A percentile compares a stretch with the other conserved stretches of the same genome.
Conservation (phyloP, 2,888 invertebrate genomes). For the Notocelia uddmanniana region DNA sequence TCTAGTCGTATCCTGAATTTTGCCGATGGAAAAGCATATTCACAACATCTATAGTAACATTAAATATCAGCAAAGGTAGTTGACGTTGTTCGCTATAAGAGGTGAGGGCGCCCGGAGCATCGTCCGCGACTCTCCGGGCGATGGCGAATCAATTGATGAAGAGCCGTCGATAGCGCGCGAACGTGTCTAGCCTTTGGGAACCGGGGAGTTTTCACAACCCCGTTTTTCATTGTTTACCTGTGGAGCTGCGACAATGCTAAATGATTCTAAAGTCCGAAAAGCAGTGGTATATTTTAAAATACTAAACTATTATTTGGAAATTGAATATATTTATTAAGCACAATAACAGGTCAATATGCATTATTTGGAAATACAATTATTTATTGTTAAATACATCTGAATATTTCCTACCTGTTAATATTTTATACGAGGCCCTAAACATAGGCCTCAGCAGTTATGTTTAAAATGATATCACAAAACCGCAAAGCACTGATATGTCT, state of each 20-base stretch:
- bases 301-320: too few relatives aligned
- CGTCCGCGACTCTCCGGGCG: slow-evolving; percentile 50
- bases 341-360: too few relatives aligned
- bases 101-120: slow-evolving; percentile 44
- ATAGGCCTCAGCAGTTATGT: too few relatives aligned
- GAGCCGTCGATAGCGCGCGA: slow-evolving; percentile 70
- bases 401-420: too few relatives aligned
- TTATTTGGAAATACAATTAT: too few relatives aligned
- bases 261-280: not conserved
- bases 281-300: not conserved
- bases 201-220: slow-evolving; percentile 56
- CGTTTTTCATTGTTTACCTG: slow-evolving; percentile 55
- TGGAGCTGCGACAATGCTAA: slow-evolving; percentile 32
- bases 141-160: slow-evolving; percentile 82
- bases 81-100: slow-evolving; percentile 20
- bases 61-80: slow-evolving; percentile 9
- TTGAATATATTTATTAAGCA: too few relatives aligned
- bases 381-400: too few relatives aligned
- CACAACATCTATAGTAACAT: not conserved
- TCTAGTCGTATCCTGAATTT: too few relatives aligned
- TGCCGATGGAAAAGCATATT: not conserved
- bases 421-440: too few relatives aligned
- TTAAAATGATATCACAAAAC: too few relatives aligned
- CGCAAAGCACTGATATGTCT: too few relatives aligned
- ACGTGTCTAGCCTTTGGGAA: slow-evolving; percentile 78